Conservation (phyloP, 2,113 vertebrate species). For the Machaerirhynchus nigripectus region DNA sequence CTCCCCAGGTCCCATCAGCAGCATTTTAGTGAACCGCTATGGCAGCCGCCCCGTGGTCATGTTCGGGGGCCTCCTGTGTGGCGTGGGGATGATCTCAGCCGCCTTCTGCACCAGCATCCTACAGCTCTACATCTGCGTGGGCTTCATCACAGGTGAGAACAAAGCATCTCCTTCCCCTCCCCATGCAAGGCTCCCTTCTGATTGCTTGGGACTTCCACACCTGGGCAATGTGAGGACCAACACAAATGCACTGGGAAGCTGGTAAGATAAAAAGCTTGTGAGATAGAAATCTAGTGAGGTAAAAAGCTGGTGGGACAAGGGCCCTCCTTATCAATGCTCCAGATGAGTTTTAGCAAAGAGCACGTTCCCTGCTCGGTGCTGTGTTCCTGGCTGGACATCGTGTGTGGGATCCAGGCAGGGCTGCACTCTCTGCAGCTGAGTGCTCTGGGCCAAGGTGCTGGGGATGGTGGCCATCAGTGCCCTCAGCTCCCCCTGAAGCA, state of each 20-base stretch:
- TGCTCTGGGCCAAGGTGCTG: background rate
- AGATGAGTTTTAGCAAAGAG: background rate
- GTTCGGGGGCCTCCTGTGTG: constrained; percentile 77
- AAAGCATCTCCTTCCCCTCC: background rate
- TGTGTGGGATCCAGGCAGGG: background rate
- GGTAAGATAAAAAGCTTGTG: background rate
- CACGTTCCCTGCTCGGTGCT: fast-evolving
- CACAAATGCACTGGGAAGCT: fast-evolving
- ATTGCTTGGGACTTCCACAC: fast-evolving
- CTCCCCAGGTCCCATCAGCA: constrained; percentile 77
- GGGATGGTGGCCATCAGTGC: background rate
- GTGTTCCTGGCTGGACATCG: background rate
- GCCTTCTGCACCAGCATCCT: constrained; percentile 80
- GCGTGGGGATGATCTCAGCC: constrained; percentile 74
- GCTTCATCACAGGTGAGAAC: constrained; percentile 79
- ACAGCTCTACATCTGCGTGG: constrained; percentile 79
- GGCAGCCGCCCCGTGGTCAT: constrained; percentile 83
- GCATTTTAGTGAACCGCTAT: constrained; percentile 76
- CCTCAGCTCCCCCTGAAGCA: background rate
- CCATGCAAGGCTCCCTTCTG: background rate
- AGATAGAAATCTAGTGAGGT: background rate
- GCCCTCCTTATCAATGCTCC: background rate
- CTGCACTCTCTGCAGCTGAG: background rate
- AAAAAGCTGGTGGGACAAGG: background rate
- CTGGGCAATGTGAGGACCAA: background rate